Conservation (phyloP, 2,888 invertebrate species). For the Merodon equestris region DNA sequence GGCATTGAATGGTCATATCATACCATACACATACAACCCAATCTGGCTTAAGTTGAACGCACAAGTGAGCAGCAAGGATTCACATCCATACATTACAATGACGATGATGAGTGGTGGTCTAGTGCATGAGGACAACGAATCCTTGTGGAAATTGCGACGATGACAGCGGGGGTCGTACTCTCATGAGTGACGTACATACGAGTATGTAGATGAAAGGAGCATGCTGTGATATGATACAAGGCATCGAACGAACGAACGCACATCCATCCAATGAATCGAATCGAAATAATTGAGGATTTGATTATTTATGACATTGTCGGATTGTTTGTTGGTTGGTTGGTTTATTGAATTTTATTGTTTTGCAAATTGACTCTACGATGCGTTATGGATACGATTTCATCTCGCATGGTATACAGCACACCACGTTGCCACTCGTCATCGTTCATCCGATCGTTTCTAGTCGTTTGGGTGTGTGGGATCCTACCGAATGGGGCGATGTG, state of each 20-base stretch:
- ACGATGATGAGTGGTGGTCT: conserved; percentile 28
- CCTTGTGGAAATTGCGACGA: conserved; percentile 53
- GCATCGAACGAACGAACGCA: too few relatives aligned
- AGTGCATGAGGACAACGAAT: conserved; percentile 30
- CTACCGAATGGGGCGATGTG: background rate
- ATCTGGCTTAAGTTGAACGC: conserved; percentile 59
- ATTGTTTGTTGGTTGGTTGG: conserved; percentile 68
- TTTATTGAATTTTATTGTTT: conserved; percentile 69
- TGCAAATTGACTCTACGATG: conserved; percentile 61
- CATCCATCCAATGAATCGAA: conserved; percentile 52
- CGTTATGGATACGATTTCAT: conserved; percentile 33
- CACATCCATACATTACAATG: conserved; percentile 42
- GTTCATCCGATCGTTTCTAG: background rate
- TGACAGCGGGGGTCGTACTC: background rate
- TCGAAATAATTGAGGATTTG: conserved; percentile 68
- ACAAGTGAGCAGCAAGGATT: conserved; percentile 50
- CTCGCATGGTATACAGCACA: background rate
- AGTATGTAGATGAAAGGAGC: too few relatives aligned
- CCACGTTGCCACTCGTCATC: too few relatives aligned
- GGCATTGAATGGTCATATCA: conserved; percentile 61
- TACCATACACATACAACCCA: conserved; percentile 37
- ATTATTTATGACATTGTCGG: conserved; percentile 67
- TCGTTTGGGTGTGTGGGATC: background rate
- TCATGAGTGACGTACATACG: too few relatives aligned
- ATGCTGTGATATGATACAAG: too few relatives aligned